A percentile compares a stretch with the other conserved stretches of the same genome.
Evolutionary conservation across 2,888 invertebrate species (phyloP).

Genomic region (Hypselothyrea guttata): DNA sequence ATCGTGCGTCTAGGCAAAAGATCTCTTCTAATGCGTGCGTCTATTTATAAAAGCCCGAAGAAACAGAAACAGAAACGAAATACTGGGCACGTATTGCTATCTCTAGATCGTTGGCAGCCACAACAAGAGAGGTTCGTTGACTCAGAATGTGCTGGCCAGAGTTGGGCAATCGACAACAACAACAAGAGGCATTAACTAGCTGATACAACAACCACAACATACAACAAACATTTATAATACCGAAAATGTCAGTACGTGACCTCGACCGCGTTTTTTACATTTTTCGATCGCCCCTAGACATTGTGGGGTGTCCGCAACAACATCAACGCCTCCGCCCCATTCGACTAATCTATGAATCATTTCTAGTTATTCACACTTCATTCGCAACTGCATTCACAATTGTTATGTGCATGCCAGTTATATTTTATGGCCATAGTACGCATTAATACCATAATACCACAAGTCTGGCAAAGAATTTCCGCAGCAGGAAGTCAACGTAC

Average conservation of each 20-base stretch:
- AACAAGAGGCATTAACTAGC: conserved; percentile 47
- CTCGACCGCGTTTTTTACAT: conserved; percentile 71
- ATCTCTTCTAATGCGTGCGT: conserved; percentile 64
- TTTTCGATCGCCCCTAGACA: conserved; percentile 48
- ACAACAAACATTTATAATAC: conserved; percentile 27
- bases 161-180: conserved; percentile 57
- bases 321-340: conserved; percentile 16
- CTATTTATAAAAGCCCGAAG: conserved; percentile 40
- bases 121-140: conserved; percentile 62
- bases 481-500: conserved; percentile 43
- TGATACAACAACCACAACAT: conserved; percentile 16
- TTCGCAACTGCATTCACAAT: too few species aligned
- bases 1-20: conserved; percentile 45
- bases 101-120: conserved; percentile 44
- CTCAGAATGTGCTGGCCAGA: conserved; percentile 43
- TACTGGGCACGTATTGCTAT: conserved; percentile 58
- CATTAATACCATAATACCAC: too few species aligned
- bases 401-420: too few species aligned
- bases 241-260: conserved; percentile 75
- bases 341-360: too few species aligned
- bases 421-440: too few species aligned
- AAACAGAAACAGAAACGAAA: conserved; percentile 15
- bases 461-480: conserved; percentile 9
- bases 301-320: conserved; percentile 3
- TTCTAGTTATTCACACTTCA: too few species aligned